phyloP scores from a whole-genome alignment of 2,888 invertebrate genomes.

The Pardosa pseudoannulata region DNA sequence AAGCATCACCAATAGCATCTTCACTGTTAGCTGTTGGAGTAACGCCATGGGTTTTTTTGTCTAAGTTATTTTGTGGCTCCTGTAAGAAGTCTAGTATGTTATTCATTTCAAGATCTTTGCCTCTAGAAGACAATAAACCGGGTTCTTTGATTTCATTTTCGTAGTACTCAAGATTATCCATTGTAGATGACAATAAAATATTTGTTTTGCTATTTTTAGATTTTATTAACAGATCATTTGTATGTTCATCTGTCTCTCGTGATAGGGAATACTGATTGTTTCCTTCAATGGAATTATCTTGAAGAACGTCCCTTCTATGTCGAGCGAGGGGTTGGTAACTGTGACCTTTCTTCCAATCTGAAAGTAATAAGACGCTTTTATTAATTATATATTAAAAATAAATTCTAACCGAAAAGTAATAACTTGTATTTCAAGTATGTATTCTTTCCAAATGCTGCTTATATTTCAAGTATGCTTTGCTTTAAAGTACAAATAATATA shows the following conservation, averaged over 20 bases:
- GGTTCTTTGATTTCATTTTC: background rate
- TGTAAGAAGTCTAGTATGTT: background rate
- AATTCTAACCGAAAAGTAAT: no score
- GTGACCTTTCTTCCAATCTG: conserved; percentile 53
- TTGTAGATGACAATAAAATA: background rate
- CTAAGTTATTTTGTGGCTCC: background rate
- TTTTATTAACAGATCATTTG: background rate
- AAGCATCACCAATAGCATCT: background rate
- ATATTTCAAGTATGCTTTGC: no score
- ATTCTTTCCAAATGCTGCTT: no score
- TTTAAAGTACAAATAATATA: no score
- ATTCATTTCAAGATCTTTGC: background rate
- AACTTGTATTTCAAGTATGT: no score
- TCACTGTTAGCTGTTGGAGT: background rate
- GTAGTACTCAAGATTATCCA: background rate
- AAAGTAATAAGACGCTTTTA: no score
- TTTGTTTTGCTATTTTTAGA: no score
- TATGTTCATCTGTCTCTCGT: background rate
- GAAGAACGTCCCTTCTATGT: conserved; percentile 23
- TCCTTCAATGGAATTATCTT: background rate
- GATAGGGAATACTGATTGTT: background rate
- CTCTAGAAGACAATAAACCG: background rate
- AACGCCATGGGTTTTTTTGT: background rate
- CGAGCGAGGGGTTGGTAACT: conserved; percentile 50
- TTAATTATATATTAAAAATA: no score